Percentiles rank a stretch among this genome's conserved stretches.
Evolutionary conservation across 1,140 invertebrate genomes (phyloP).

Genomic region (Dreissena rostriformis): DNA sequence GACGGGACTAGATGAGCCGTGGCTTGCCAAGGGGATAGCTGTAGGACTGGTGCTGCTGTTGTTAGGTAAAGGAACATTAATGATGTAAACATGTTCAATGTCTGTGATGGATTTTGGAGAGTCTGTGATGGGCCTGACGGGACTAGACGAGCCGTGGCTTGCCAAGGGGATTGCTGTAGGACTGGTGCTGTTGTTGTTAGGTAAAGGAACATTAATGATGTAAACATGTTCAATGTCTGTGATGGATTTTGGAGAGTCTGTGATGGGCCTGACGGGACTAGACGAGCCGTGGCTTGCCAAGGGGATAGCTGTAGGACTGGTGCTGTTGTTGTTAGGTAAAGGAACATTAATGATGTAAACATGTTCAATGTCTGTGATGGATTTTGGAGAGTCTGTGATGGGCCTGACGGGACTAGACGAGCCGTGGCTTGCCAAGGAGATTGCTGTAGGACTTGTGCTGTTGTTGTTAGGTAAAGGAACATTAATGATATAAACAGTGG

Average conservation of each 20-base stretch:
- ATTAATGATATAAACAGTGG: no score
- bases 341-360: no score
- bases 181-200: conserved; percentile 74
- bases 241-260: conserved; percentile 97
- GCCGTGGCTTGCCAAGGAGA: conserved; percentile 85
- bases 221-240: conserved; percentile 97
- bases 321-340: no score
- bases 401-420: conserved; percentile 87
- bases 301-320: conserved; percentile 78
- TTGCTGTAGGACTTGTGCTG: conserved; percentile 75
- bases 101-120: conserved; percentile 98
- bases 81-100: conserved; percentile 95
- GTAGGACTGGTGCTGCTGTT: conserved; percentile 73
- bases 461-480: no score
- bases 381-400: conserved; percentile 97
- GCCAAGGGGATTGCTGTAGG: conserved; percentile 81
- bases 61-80: no score
- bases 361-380: conserved; percentile 96
- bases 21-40: conserved; percentile 83
- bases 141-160: conserved; percentile 85
- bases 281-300: conserved; percentile 85
- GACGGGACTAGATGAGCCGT: conserved; percentile 86
- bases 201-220: no score
- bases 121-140: conserved; percentile 93
- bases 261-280: conserved; percentile 91